Base-by-base conservation (phyloP, 2,888 invertebrate species). In the Uropetala carovei region DNA sequence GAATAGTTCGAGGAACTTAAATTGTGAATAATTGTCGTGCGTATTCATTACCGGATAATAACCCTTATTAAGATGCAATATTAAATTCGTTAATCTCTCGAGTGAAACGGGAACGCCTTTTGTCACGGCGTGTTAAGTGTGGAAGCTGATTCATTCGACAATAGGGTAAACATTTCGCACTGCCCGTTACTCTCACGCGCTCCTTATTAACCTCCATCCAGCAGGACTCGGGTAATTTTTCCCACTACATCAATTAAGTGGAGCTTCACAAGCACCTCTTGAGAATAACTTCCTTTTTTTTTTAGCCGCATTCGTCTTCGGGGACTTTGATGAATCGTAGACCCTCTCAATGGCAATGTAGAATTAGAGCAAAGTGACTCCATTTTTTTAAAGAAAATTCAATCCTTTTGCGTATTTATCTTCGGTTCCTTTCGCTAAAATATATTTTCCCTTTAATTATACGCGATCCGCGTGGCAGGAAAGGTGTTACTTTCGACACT, bases 191-290 rank as follows among this genome's bases (percentile, higher is more conserved):
- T 64, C 43, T 89, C 89, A 64, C 64, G 68, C 59, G 86, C 30
- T 60, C 22, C 64, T 64, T 60, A 86, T 86, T 86, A 86, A 86
- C 86, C 86, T 86, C 14, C 89, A 89, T 89, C 30, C 43, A 60
- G 64, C 64, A 59, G 64, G 13, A 59, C 27, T 30, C n/a, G 27
- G 64, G 43, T 89, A 64, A 75, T 89, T 89, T 89, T 89, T 60
- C 89, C 89, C 89, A 60, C 18, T 30, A 14, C 60, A 86, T 64
- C 89, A 89, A 89, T 89, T 68, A 60, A 89, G 89, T 64, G 64
- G 89, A 89, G 89, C 89, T 89, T 68, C 89, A 10, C 68, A 58
- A 56, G 56, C 89, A 10, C 43, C 43, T 43, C 27, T 56, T 89
- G 64, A 64, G 89, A 89, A 89, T 86, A 86, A 86, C 30, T 86